Base-by-base conservation (phyloP, 1,140 invertebrate species). In the Plodia interpunctella region DNA sequence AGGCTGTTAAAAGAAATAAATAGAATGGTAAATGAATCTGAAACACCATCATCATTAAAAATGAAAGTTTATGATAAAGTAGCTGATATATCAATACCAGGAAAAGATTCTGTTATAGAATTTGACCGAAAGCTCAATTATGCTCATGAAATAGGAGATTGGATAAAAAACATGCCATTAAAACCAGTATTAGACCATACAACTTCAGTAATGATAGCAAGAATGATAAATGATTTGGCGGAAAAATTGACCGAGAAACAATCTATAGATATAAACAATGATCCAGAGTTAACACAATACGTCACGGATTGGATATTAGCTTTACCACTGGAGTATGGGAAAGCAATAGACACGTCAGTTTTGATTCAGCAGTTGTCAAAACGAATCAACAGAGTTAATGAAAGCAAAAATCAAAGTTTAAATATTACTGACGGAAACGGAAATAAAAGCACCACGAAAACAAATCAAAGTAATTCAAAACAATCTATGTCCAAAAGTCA, bases 161-260 rank as follows among this genome's bases (percentile, higher is more conserved):
- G 76, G 72, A 18, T 80, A 21, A 68, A 72, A 50, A 74, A 74
- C 63, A 54, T 80, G 20, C 74, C 78, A 11, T 20, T 78, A n/a
- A 13, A 65, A 35, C 50, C 69, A 10, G 56, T 69, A 5, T 38
- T 15, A 25, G 55, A 63, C 55, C 38, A 55, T 19, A 51, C 66
- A 28, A 50, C 59, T 15, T 38, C 65, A 44, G 55, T 62, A 25
- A 17, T 25, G 25, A 66, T 60, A 38, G 56, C 66, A 18, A 59
- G 51, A 55, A 74, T 73, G 65, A 69, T 80, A 44, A 65, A 32
- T 53, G 66, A 73, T 13, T 55, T 80, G 19, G 57, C 74, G 20
- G 65, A 78, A 57, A 72, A 70, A 59, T 56, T 77, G 28, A 44
- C 49, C 17, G 66, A 75, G 51, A 57, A 38, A 13, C 68, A 70